Conservation (phyloP, 2,113 vertebrate species). For the Mirza zaza region DNA sequence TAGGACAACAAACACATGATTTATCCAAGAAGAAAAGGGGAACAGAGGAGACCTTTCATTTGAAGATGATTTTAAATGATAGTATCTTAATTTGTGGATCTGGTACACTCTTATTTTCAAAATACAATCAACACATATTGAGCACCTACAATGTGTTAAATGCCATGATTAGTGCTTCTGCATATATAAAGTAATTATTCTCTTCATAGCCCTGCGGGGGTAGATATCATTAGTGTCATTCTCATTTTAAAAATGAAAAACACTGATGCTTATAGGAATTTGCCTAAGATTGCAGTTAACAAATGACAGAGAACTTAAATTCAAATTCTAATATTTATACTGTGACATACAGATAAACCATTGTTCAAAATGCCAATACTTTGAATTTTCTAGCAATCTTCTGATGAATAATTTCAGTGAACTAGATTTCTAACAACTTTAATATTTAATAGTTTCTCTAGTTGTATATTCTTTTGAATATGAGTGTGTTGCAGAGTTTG, state of each 20-base stretch:
- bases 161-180: not conserved
- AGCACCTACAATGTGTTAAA: not conserved
- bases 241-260: conserved; percentile 41
- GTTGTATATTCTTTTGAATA: not conserved
- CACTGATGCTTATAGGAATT: conserved; percentile 7
- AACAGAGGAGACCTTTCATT: conserved; percentile 48
- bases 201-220: not conserved
- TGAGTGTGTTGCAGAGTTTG: not conserved
- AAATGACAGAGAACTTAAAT: conserved; percentile 19
- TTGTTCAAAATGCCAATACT: not conserved
- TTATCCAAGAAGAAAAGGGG: conserved; percentile 52
- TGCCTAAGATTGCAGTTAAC: not conserved
- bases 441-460: not conserved
- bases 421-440: not conserved
- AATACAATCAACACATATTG: conserved; percentile 33
- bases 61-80: conserved; percentile 57
- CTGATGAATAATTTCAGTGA: not conserved
- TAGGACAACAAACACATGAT: conserved; percentile 49
- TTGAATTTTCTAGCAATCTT: not conserved
- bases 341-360: not conserved
- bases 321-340: not conserved
- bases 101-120: conserved; percentile 21
- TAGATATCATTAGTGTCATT: not conserved
- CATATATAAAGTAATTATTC: not conserved
- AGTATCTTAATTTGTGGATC: conserved; percentile 38